Base-by-base conservation (phyloP, 2,797 vertebrate genomes). In the Hemibagrus guttatus region DNA sequence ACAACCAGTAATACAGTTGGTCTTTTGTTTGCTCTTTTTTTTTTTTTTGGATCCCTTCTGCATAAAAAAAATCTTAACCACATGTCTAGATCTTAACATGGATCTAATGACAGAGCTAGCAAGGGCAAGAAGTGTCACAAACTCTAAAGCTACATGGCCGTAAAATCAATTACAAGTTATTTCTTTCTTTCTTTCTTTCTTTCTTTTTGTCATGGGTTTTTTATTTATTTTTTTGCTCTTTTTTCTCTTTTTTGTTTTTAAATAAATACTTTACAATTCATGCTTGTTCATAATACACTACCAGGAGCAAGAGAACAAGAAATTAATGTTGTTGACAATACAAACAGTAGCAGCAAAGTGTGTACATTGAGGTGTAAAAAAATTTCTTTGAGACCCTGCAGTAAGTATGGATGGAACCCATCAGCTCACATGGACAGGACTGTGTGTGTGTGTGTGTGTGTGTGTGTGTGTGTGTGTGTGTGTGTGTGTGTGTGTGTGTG, bases 241-340 rank as follows among this genome's bases (percentile, higher is more conserved):
- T n/a, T 81, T 81, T 81, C 35, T 46, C 21, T 91, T 94, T 93
- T 95, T 93, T 71, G 94, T 97, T 97, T 97, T 96, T 97, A 97
- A 97, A 97, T 98, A 96, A 97, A 98, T 97, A 97, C 95, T 96
- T 96, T 96, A 97, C 96, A 96, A 95, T 96, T 97, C 97, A 98
- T 98, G 97, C 97, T 97, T 95, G 95, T 97, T 97, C 96, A 96
- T 96, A 95, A 96, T 95, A 95, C 96, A 97, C 95, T 96, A 97
- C 94, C 96, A 95, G 96, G 96, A 95, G 94, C 95, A 95, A 94
- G 94, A 94, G 94, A 93, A 91, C 91, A 95, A 95, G 95, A 96
- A 93, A 92, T 91, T 96, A 95, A 95, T 96, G 96, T 95, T 93
- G 95, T 94, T 92, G 96, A 96, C 95, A 94, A 96, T 96, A 97